phyloP scores from a whole-genome alignment of 2,888 invertebrate genomes.

The Nemoura dubitans region DNA sequence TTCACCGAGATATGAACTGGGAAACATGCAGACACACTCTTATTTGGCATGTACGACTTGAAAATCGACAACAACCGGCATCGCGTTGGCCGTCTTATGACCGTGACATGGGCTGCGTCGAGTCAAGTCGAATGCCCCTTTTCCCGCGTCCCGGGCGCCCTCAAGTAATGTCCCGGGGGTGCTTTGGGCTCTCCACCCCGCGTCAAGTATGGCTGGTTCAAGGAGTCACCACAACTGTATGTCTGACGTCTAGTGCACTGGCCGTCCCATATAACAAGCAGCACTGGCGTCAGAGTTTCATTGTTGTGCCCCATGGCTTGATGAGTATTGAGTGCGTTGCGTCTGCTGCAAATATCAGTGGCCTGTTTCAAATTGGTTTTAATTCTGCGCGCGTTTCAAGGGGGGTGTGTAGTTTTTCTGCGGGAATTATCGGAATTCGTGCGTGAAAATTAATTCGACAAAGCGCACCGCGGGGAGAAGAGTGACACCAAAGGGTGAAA shows the following conservation, averaged over 20 bases:
- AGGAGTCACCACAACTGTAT: conserved; percentile 9
- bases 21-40: conserved; percentile 21
- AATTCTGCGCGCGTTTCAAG: neutral
- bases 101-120: neutral
- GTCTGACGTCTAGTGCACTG: conserved; percentile 5
- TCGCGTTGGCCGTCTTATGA: neutral
- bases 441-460: neutral
- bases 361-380: neutral
- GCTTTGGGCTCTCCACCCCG: neutral
- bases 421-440: neutral
- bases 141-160: neutral
- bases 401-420: neutral
- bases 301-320: neutral
- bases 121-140: neutral
- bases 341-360: neutral
- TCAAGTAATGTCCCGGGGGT: conserved; percentile 21
- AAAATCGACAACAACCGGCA: neutral
- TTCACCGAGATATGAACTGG: conserved; percentile 28
- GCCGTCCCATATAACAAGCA: conserved; percentile 9
- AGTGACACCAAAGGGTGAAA: neutral
- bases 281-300: neutral
- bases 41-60: conserved; percentile 1
- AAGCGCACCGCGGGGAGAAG: neutral
- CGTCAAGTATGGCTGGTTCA: neutral
- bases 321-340: neutral